phyloP scores from a whole-genome alignment of 2,888 invertebrate species.

The Alentia gelatinosa region DNA sequence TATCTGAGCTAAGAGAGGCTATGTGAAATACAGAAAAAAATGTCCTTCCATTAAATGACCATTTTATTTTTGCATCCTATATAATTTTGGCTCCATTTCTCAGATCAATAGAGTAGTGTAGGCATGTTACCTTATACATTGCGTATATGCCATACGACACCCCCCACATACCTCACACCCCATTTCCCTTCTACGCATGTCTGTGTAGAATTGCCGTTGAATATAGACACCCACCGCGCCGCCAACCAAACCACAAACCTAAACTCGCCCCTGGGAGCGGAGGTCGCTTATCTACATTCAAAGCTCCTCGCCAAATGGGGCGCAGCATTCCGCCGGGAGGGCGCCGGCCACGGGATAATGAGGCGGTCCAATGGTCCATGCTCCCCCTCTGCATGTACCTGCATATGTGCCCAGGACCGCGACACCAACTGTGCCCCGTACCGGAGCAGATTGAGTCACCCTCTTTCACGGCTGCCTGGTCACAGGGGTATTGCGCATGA shows the following conservation, averaged over 20 bases:
- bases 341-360: background rate
- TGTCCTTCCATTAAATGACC: too few species aligned
- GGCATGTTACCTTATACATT: too few species aligned
- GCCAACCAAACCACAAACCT: background rate
- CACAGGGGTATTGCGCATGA: constrained; percentile 1
- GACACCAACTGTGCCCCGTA: too few species aligned
- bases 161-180: too few species aligned
- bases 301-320: background rate
- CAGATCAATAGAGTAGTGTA: too few species aligned
- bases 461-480: background rate
- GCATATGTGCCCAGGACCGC: background rate
- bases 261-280: background rate
- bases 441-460: background rate
- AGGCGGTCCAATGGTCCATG: background rate
- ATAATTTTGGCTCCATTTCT: too few species aligned
- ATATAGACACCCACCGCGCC: background rate
- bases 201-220: too few species aligned
- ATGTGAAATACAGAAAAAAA: too few species aligned
- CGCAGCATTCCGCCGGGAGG: background rate
- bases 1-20: too few species aligned
- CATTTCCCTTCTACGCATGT: too few species aligned
- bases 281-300: background rate
- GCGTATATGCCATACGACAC: too few species aligned
- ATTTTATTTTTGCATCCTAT: too few species aligned
- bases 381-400: background rate